Evolutionary conservation across 2,888 invertebrate genomes (phyloP), one percentile per base, ranked within the genome.

Genomic region (Euplagia quadripunctaria): DNA sequence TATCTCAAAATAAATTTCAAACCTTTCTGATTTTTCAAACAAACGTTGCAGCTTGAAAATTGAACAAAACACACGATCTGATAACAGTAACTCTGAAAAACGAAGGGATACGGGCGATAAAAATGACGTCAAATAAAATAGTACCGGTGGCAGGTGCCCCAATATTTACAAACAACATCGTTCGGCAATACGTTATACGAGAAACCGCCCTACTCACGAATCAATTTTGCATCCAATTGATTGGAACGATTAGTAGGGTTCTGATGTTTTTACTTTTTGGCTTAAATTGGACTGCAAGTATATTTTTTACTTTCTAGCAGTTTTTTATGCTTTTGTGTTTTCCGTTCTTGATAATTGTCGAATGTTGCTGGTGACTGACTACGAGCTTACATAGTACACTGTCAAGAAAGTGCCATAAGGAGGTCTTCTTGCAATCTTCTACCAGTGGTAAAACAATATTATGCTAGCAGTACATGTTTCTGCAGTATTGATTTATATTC

Each of bases 91-190:
- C 42, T 20, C 55, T 64, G 64, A 68, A 73, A 78, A 61, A 64
- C 43, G 55, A 72, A 76, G 75, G 74, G 70, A 79, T 74, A 76
- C 52, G 41, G 74, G 72, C 77, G 79, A 84, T 85, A 85, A 83
- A 84, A 81, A 79, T 72, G 74, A 80, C 72, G 82, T 82, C 81
- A 84, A 85, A 81, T 78, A 80, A 79, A 79, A 82, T 85, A 76
- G 77, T 74, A 80, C 74, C 78, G 75, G 80, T 69, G 77, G 76
- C 89, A 88, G 88, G 86, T 90, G 88, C 74, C 74, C 69, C 82
- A 83, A 86, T 89, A 89, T 91, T 89, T 89, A 86, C 86, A 78
- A 82, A 84, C 81, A 85, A 82, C 79, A 80, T 71, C 55, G 83
- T 73, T 78, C 71, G 67, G 70, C 78, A 82, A 88, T 85, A 86